These are phyloP conservation scores for Lasioglossum vierecki DNA, from an alignment of 2,888 invertebrate species.

Conservation along the genomic window DNA sequence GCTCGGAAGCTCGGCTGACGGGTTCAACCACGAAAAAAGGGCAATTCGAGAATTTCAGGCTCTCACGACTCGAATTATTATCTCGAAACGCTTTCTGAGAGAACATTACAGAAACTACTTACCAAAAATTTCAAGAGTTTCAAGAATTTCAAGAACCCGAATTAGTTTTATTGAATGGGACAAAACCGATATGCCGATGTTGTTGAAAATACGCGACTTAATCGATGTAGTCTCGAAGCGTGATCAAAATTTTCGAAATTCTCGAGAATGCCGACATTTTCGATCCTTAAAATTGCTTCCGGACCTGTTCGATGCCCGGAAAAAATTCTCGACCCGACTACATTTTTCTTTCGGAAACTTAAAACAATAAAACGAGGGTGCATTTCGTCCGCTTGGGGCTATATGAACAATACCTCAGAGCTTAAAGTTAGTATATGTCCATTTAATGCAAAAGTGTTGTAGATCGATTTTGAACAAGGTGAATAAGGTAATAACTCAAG, in stretches of 20 bases:
- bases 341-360: too few relatives aligned
- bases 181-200: neutral
- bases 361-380: too few relatives aligned
- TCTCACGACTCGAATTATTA: neutral
- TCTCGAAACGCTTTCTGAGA: neutral
- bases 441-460: neutral
- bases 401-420: neutral
- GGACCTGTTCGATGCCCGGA: too few relatives aligned
- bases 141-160: neutral
- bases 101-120: neutral
- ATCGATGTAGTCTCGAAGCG: neutral
- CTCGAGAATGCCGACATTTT: too few relatives aligned
- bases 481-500: neutral
- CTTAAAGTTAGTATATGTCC: neutral
- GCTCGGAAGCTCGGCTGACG: neutral
- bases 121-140: neutral
- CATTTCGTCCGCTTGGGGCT: too few relatives aligned
- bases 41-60: neutral
- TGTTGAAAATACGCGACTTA: neutral
- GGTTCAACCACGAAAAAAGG: neutral
- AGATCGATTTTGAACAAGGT: neutral
- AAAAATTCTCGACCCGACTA: too few relatives aligned
- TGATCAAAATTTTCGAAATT: too few relatives aligned
- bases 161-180: neutral
- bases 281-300: too few relatives aligned